Base-by-base conservation (phyloP, 2,888 invertebrate species). In the Acleris emargana region DNA sequence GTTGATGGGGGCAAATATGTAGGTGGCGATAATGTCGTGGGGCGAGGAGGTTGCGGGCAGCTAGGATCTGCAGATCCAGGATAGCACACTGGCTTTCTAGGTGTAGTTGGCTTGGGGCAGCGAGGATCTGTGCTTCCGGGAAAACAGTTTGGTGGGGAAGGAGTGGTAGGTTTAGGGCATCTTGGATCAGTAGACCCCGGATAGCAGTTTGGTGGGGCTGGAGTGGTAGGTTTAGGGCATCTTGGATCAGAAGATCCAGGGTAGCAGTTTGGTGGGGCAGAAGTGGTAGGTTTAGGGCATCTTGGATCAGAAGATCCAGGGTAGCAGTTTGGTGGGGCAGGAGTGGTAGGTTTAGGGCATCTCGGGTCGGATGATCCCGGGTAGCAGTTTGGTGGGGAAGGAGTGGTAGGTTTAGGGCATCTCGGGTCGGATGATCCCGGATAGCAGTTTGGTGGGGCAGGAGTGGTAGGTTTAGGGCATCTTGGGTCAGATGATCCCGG, bases 1-100 rank as follows among this genome's bases (percentile, higher is more conserved):
- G 32, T 72, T 73, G 20, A 79, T 80, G 1, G 81, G 81, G 64
- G 72, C 81, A 61, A 81, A 84, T 1, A 59, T 5, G 53, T 72
- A 1, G 72, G 71, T 47, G 72, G 71, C 22, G 49, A 62, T 7
- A 63, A 49, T 9, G 73, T 72, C 0, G 73, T 73, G 0, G 72
- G 74, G 6, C 32, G 32, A 7, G 32, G 9, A 32, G 73, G 73
- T 42, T 69, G 59, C 1, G 73, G 63, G 16, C 69, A 71, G 18
- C 71, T 70, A 1, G 83, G 81, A 69, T 87, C 86, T 2, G 68
- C 73, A 2, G 79, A 80, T 57, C 86, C 86, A 16, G 87, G 87
- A 61, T 72, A 77, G 42, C 80, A 77, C 9, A 32, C 32, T 7
- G 32, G 32, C 3, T 32, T 32, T 32, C 32, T 32, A 2, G 32